phyloP scores from a whole-genome alignment of 92 coral and sea anemone genomes.

The Pocillopora grandis region DNA sequence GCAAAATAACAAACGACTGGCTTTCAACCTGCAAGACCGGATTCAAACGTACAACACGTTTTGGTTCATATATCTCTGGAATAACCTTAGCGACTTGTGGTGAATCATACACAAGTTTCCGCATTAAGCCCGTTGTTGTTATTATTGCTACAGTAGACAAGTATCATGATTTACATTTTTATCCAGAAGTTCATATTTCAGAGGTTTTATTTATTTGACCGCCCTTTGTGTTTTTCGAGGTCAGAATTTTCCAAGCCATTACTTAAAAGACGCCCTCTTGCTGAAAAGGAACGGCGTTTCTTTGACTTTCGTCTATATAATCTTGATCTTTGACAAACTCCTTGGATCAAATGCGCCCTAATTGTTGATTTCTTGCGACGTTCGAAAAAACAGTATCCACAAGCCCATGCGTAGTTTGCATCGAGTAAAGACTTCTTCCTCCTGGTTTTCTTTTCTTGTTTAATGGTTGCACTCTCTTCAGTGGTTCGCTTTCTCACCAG shows the following conservation, averaged over 20 bases:
- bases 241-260: background rate
- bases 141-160: background rate
- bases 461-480: background rate
- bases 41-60: no score
- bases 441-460: slow-evolving; percentile 11
- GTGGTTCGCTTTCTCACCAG: background rate
- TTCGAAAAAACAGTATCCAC: slow-evolving; percentile 61
- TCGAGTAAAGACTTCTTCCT: slow-evolving; percentile 31
- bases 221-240: background rate
- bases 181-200: no score
- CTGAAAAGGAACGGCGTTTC: background rate
- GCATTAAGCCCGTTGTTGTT: no score
- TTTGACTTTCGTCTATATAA: background rate
- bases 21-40: no score
- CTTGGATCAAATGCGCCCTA: slow-evolving; percentile 50
- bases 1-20: no score
- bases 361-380: slow-evolving; percentile 62
- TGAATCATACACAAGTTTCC: no score
- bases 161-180: slow-evolving; percentile 11
- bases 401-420: slow-evolving; percentile 55
- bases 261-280: background rate
- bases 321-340: slow-evolving; percentile 46
- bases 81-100: no score
- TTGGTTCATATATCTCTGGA: no score
- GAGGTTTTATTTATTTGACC: background rate